Evolutionary conservation across 1,140 invertebrate genomes (phyloP), one percentile per base, ranked within the genome.

Genomic region (Condylostylus longicornis): DNA sequence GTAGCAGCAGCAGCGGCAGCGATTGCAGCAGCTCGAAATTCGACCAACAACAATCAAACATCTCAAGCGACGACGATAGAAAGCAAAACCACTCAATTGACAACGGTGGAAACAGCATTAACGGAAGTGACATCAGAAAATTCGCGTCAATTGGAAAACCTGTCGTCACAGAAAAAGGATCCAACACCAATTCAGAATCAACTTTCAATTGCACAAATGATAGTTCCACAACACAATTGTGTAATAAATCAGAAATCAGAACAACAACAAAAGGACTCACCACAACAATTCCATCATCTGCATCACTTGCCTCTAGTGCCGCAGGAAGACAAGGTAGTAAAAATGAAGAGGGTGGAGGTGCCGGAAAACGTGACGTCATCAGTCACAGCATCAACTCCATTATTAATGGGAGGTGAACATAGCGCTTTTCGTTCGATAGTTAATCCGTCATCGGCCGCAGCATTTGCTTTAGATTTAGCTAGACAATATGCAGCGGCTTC

Each of bases 391-490:
- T 61, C 58, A 61, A 51, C 45, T 61, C 58, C 58, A 61, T 61
- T 61, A 61, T 61, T 50, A 55, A 84, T 85, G 79, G 82, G 80
- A 53, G 83, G 83, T 60, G 81, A 86, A 65, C 80, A 85, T 69
- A 83, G 79, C 54, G 83, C 83, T 1, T 87, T 86, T 61, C 77
- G 76, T 33, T 10, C 77, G n/a, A 69, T 75, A 40, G 61, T 68
- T 54, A 57, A 71, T 52, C 53, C 57, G 41, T 34, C 52, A 38
- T 35, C 57, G 28, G 42, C 43, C 32, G 30, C 54, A 57, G 57
- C 64, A 56, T 58, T 65, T 49, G 48, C 61, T 53, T 44, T 61
- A 47, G 57, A 57, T 57, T 50, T 66, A 55, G 29, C 69, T 57
- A 40, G 67, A 52, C 41, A 59, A 63, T 51, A 67, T 53, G 54